Percentiles rank a stretch among this genome's conserved stretches.
These are phyloP conservation scores for Acinonyx jubatus DNA, from an alignment of 2,113 vertebrate genomes.

Conservation along the genomic window DNA sequence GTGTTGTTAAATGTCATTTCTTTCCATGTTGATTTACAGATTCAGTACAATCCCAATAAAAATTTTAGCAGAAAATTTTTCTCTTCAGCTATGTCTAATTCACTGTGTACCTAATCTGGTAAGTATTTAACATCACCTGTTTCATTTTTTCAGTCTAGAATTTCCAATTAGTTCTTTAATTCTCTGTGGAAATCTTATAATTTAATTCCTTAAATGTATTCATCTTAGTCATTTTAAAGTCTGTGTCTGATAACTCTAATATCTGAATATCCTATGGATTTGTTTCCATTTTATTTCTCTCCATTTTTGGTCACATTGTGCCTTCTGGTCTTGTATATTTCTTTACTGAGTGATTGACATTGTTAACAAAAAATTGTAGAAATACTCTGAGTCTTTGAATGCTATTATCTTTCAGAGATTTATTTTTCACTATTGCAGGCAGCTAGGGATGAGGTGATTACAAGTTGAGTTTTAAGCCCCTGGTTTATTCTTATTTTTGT, in stretches of 20 bases:
- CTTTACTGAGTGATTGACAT: not conserved
- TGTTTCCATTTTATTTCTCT: not conserved
- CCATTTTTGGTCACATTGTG: not conserved
- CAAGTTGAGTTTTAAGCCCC: not conserved
- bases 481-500: not conserved
- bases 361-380: not conserved
- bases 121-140: not conserved
- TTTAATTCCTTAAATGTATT: not conserved
- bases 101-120: not conserved
- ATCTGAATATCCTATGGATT: not conserved
- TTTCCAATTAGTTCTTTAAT: slow-evolving; percentile 7
- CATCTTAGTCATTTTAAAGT: not conserved
- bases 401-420: not conserved
- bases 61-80: not conserved
- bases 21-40: not conserved
- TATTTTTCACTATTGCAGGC: not conserved
- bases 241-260: not conserved
- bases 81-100: not conserved
- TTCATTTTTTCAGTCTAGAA: not conserved
- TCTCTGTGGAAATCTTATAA: not conserved
- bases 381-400: not conserved
- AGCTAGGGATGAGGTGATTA: not conserved
- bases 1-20: not conserved
- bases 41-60: not conserved
- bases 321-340: not conserved